phyloP scores from a whole-genome alignment of 2,888 invertebrate species.

The Netelia fuscicornis region DNA sequence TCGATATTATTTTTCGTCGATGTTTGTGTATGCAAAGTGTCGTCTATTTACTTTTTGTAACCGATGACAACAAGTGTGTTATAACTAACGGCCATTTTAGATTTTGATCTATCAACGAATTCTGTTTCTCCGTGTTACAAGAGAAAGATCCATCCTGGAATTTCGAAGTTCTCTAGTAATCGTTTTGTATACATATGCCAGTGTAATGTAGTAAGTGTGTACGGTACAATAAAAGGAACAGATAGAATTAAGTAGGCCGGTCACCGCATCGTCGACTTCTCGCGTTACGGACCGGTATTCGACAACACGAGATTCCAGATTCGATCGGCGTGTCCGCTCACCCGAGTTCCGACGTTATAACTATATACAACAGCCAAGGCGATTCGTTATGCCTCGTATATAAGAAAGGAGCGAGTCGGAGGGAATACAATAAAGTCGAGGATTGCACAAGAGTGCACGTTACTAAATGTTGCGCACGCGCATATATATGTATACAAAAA shows the following conservation, averaged over 20 bases:
- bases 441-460: slow-evolving; percentile 34
- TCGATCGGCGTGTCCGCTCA: slow-evolving; percentile 47
- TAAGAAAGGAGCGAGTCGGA: slow-evolving; percentile 13
- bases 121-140: neutral
- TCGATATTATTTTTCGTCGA: neutral
- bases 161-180: neutral
- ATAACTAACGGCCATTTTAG: neutral
- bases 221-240: slow-evolving; percentile 36
- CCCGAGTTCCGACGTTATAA: slow-evolving; percentile 20
- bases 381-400: slow-evolving; percentile 31
- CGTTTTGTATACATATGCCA: neutral
- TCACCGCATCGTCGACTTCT: slow-evolving; percentile 49
- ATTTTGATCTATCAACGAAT: neutral
- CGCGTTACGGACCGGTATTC: slow-evolving; percentile 58
- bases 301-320: slow-evolving; percentile 57
- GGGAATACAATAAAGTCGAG: slow-evolving; percentile 8
- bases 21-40: neutral
- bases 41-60: neutral
- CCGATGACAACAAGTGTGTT: neutral
- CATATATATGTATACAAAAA: slow-evolving; percentile 4
- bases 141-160: slow-evolving; percentile 11
- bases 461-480: neutral
- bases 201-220: neutral
- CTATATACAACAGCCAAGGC: neutral
- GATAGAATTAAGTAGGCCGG: slow-evolving; percentile 60